Evolutionary conservation across 2,888 invertebrate genomes (phyloP).

Genomic region (Anticlea derivata): DNA sequence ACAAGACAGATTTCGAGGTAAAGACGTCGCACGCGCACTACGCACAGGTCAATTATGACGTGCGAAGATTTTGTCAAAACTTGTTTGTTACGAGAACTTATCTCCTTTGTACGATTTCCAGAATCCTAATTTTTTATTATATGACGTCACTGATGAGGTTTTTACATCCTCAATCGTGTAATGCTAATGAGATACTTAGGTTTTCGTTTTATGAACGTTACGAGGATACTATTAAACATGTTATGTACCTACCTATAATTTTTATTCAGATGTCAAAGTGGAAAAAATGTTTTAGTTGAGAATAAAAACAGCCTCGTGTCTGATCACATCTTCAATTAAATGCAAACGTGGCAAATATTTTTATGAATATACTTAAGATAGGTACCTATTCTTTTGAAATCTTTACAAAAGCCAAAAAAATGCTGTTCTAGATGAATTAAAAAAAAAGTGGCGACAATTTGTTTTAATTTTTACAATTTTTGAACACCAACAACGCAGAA

Average conservation of each 20-base stretch:
- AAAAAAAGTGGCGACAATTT: no score
- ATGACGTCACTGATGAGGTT: slow-evolving; percentile 22
- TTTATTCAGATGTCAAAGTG: slow-evolving; percentile 5
- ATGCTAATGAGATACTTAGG: slow-evolving; percentile 9
- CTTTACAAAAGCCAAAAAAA: no score
- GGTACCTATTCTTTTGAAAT: no score
- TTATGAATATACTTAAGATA: no score
- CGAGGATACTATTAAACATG: no score
- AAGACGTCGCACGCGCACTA: slow-evolving; percentile 16
- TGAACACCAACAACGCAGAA: no score
- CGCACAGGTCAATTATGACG: slow-evolving; percentile 17
- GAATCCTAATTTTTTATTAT: slow-evolving; percentile 13
- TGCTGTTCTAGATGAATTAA: no score
- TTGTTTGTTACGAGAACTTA: slow-evolving; percentile 25
- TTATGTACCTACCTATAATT: no score
- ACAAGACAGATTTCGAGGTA: slow-evolving; percentile 20
- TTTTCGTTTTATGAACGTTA: slow-evolving; percentile 3
- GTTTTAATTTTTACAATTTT: no score
- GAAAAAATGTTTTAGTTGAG: background rate
- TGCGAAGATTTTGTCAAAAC: slow-evolving; percentile 16
- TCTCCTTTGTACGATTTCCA: slow-evolving; percentile 18
- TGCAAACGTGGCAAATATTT: background rate
- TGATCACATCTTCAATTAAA: background rate
- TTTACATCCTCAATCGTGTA: slow-evolving; percentile 13
- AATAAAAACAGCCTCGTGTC: background rate